Percentiles rank a stretch among this genome's conserved stretches.
These are phyloP conservation scores for Nudaria mundana DNA, from an alignment of 2,888 invertebrate species.

Conservation along the genomic window DNA sequence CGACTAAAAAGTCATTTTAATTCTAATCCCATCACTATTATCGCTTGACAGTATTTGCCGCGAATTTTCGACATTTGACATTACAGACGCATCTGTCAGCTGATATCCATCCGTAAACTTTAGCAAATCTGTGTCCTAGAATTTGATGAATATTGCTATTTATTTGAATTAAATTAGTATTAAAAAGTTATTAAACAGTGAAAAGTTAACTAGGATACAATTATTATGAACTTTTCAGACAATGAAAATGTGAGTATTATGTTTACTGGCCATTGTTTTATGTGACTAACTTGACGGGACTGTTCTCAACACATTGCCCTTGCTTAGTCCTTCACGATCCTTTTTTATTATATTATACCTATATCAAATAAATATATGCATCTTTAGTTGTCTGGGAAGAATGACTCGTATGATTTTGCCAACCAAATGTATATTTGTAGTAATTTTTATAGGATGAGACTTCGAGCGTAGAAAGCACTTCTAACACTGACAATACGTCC, in stretches of 20 bases:
- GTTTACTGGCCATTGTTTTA: conserved; percentile 8
- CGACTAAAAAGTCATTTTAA: no score
- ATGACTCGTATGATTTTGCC: no score
- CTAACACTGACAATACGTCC: conserved; percentile 89
- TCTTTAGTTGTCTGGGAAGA: neutral
- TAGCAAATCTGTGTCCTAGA: conserved; percentile 1
- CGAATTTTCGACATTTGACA: conserved; percentile 60
- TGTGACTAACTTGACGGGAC: conserved; percentile 11
- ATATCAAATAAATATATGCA: neutral
- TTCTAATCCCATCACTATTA: no score
- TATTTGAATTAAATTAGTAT: conserved; percentile 21
- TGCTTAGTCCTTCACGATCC: conserved; percentile 9
- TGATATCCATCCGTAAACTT: conserved; percentile 32
- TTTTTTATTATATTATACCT: neutral
- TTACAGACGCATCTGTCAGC: conserved; percentile 34
- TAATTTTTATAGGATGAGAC: conserved; percentile 82
- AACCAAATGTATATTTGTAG: neutral
- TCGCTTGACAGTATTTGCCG: conserved; percentile 28
- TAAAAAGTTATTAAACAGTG: conserved; percentile 2
- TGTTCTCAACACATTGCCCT: conserved; percentile 10
- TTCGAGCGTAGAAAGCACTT: conserved; percentile 90
- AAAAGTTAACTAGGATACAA: neutral
- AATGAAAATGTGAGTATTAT: conserved; percentile 73
- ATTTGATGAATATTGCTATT: neutral
- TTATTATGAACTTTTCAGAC: conserved; percentile 68